Base-by-base conservation (phyloP, 2,888 invertebrate genomes). In the Punctoribates punctum region DNA sequence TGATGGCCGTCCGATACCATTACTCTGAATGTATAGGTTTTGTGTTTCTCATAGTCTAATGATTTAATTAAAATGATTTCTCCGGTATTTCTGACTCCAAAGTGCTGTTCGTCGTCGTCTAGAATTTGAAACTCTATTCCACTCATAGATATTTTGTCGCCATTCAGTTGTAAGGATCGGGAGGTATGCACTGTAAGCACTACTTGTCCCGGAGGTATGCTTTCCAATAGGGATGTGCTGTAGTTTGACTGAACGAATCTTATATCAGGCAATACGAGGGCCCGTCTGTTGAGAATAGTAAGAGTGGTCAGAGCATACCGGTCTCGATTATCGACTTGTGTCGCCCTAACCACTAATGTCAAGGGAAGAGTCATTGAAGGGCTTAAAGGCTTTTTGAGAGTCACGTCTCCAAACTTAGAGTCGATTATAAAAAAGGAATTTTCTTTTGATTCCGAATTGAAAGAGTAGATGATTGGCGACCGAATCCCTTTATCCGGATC, bases 291-390 rank as follows among this genome's bases (percentile, higher is more conserved):
- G 84, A 0, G 87, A 51, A 94, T 86, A 17, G 90, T 88, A 75
- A 95, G 86, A 0, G 94, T 94, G 0, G 92, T 90, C 77, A 95
- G 85, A 0, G 94, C 92, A 83, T 93, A 93, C 74, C 93, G 88
- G 85, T 94, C 94, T 0, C 90, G 86, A 86, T 95, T 95, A 85
- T 95, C 93, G 78, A 89, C 74, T 76, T 81, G 81, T 0, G 80
- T 80, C 17, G 81, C 81, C 75, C 80, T 77, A 13, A 81, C 77
- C 11, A 81, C 81, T 29, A 81, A 48, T 0, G 80, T 80, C 8
- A 80, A 73, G 9, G 81, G 81, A 23, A 78, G 38, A 17, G 23
- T 5, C 11, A 75, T n/a, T 13, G 75, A 25, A 38, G 77, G 34
- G 5, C 88, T 85, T 75, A 91, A 84, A 73, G 86, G 85, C 73